These are phyloP conservation scores for Lathronympha strigana DNA, from an alignment of 2,888 invertebrate species.

Conservation along the genomic window DNA sequence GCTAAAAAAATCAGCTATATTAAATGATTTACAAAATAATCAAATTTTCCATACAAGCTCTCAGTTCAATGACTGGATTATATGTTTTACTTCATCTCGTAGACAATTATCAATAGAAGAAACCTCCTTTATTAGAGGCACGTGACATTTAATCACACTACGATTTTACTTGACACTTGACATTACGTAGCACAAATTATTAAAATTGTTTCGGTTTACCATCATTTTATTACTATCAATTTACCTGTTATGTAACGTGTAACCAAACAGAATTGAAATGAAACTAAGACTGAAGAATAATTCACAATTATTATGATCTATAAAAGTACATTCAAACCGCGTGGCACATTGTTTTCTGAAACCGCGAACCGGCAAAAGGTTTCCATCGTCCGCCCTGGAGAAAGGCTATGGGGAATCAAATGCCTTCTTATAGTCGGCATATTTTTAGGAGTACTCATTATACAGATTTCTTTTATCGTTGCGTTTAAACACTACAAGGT, in stretches of 20 bases:
- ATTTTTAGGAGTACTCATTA: conserved; percentile 9
- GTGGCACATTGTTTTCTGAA: conserved; percentile 1
- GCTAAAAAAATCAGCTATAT: too few relatives aligned
- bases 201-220: not conserved
- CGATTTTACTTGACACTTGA: not conserved
- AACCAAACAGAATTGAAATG: not conserved
- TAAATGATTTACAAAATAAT: too few relatives aligned
- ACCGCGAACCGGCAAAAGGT: conserved; percentile 2
- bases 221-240: not conserved
- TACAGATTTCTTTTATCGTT: conserved; percentile 5
- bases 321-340: conserved; percentile 21
- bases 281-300: conserved; percentile 5
- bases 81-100: not conserved
- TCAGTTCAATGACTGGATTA: too few relatives aligned
- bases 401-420: conserved; percentile 20
- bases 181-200: not conserved
- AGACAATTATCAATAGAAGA: not conserved
- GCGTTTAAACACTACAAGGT: not conserved
- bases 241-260: not conserved
- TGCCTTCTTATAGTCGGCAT: conserved; percentile 10
- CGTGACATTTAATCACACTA: not conserved
- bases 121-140: not conserved
- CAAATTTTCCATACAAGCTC: too few relatives aligned
- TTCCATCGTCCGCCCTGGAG: conserved; percentile 12
- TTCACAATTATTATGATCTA: conserved; percentile 11